A percentile compares a stretch with the other conserved stretches of the same genome.
phyloP scores from a whole-genome alignment of 2,113 vertebrate genomes.

The Alethe castanea region DNA sequence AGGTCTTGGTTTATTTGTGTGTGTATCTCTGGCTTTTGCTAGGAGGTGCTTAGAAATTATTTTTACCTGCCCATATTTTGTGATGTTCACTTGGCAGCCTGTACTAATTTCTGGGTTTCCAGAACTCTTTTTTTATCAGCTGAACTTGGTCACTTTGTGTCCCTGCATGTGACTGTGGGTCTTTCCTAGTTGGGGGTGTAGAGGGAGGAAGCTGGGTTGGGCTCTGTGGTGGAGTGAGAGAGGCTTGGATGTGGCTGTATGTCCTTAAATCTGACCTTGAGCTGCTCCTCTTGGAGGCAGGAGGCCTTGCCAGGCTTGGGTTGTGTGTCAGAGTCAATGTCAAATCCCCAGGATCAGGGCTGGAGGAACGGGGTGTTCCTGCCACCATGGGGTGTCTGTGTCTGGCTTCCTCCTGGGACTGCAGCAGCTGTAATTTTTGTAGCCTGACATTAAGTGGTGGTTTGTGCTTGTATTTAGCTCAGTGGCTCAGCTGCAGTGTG shows the following conservation, averaged over 20 bases:
- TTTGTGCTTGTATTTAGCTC: not conserved
- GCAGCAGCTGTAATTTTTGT: not conserved
- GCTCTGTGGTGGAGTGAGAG: not conserved
- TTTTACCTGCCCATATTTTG: not conserved
- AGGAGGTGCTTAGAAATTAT: not conserved
- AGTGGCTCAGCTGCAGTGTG: not conserved
- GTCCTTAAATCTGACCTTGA: not conserved
- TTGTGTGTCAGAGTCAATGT: not conserved
- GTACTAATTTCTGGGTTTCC: not conserved
- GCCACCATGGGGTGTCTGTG: not conserved
- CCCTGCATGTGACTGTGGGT: rapidly evolving
- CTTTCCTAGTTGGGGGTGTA: rapidly evolving
- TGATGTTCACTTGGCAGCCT: not conserved
- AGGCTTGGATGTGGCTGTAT: not conserved
- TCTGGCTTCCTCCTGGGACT: not conserved
- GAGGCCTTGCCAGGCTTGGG: not conserved
- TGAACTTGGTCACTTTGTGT: not conserved
- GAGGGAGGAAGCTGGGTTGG: not conserved
- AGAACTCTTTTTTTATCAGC: not conserved
- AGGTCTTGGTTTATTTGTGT: not conserved
- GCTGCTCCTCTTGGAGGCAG: not conserved
- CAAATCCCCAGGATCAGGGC: not conserved
- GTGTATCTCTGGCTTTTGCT: not conserved
- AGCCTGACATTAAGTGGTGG: not conserved
- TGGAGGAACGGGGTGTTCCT: not conserved